These are phyloP conservation scores for Auanema freiburgensis DNA, from an alignment of 2,888 invertebrate genomes.

Conservation along the genomic window DNA sequence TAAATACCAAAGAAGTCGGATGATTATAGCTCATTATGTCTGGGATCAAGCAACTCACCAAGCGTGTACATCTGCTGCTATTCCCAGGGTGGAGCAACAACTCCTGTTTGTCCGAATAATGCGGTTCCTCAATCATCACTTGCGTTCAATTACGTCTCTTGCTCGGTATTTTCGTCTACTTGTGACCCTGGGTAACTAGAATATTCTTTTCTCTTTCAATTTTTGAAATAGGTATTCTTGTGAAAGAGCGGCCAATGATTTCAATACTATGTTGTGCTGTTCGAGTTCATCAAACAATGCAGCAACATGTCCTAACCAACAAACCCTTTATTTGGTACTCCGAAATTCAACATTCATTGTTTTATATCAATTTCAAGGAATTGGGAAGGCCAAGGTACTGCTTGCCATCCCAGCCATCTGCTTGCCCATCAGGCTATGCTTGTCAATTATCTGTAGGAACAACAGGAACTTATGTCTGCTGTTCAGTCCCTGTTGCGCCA, in stretches of 20 bases:
- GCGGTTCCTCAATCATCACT: slow-evolving; percentile 46
- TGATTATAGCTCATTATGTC: too few species aligned
- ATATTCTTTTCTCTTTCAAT: not conserved
- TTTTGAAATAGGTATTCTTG: slow-evolving; percentile 32
- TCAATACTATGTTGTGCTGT: slow-evolving; percentile 46
- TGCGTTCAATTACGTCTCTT: slow-evolving; percentile 41
- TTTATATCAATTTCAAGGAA: slow-evolving; percentile 21
- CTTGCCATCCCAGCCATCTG: slow-evolving; percentile 22
- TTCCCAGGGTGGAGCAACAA: slow-evolving; percentile 25
- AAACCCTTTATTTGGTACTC: slow-evolving; percentile 15
- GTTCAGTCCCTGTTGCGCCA: slow-evolving; percentile 36
- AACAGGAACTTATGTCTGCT: slow-evolving; percentile 40
- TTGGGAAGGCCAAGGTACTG: slow-evolving; percentile 41
- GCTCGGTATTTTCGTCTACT: slow-evolving; percentile 36
- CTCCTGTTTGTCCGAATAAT: slow-evolving; percentile 53
- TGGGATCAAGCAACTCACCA: not conserved
- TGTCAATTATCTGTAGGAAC: slow-evolving; percentile 37
- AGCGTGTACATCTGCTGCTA: slow-evolving; percentile 33
- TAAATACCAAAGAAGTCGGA: too few species aligned
- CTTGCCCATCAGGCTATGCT: slow-evolving; percentile 42
- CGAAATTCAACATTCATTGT: not conserved
- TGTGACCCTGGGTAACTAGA: slow-evolving; percentile 40
- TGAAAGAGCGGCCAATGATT: slow-evolving; percentile 32
- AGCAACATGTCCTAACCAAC: slow-evolving; percentile 45
- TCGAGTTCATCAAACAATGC: slow-evolving; percentile 18